These are phyloP conservation scores for Equus quagga DNA, from an alignment of 2,113 vertebrate species.

Conservation along the genomic window DNA sequence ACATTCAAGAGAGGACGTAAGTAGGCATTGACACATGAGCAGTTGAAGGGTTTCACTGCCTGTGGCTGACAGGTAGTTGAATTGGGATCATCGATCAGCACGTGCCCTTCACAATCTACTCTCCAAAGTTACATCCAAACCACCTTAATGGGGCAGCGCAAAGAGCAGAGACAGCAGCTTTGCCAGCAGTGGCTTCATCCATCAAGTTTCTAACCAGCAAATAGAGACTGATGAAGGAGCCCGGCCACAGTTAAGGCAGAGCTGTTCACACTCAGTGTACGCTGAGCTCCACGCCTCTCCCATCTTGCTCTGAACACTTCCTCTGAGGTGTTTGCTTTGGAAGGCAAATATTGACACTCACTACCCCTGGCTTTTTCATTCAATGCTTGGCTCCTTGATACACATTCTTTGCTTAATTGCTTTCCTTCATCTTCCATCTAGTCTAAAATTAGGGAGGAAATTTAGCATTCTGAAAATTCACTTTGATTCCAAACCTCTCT, in stretches of 20 bases:
- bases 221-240: conserved; percentile 77
- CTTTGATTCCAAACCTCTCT: neutral
- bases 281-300: neutral
- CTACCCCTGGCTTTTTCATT: conserved; percentile 56
- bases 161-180: conserved; percentile 49
- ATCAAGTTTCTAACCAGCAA: conserved; percentile 57
- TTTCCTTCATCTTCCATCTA: conserved; percentile 30
- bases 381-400: conserved; percentile 33
- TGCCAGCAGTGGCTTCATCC: conserved; percentile 31
- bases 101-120: conserved; percentile 71
- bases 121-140: conserved; percentile 80
- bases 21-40: conserved; percentile 41
- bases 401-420: conserved; percentile 46
- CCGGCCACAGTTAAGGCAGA: neutral
- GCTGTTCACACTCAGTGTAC: neutral
- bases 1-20: neutral
- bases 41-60: neutral
- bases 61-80: conserved; percentile 53
- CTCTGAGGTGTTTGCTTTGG: conserved; percentile 41
- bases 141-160: neutral
- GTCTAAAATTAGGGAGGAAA: conserved; percentile 19
- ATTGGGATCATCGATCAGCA: conserved; percentile 77
- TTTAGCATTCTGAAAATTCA: conserved; percentile 37
- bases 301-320: neutral
- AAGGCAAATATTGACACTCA: conserved; percentile 74